These are phyloP conservation scores for Dendrolimus kikuchii DNA, from an alignment of 1,140 invertebrate species.

Conservation along the genomic window DNA sequence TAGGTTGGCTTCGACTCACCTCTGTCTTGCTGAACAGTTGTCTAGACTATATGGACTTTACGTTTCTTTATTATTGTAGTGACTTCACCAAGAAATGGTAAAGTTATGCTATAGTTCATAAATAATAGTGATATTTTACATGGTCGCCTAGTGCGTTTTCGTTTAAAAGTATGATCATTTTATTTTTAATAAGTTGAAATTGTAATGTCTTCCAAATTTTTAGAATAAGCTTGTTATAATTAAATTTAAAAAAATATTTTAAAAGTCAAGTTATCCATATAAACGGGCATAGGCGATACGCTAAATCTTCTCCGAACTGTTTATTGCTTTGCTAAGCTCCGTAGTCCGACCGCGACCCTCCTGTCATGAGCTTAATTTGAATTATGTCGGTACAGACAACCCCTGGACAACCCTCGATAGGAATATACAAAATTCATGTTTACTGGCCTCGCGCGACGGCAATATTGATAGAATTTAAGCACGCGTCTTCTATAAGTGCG, in stretches of 20 bases:
- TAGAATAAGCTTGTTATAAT: not conserved
- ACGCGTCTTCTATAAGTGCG: conserved; percentile 14
- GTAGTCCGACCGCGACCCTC: conserved; percentile 25
- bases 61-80: no score
- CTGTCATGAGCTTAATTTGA: conserved; percentile 60
- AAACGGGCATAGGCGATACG: not conserved
- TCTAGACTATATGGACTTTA: no score
- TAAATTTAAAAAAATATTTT: not conserved
- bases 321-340: not conserved
- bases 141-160: no score
- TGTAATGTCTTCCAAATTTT: not conserved
- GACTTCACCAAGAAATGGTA: no score
- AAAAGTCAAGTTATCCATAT: not conserved
- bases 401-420: conserved; percentile 21
- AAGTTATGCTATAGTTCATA: no score
- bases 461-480: conserved; percentile 19
- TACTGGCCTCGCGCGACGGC: conserved; percentile 26
- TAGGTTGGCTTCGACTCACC: no score
- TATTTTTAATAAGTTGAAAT: no score
- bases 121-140: no score
- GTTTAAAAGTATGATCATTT: no score
- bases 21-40: no score
- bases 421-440: conserved; percentile 40
- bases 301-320: not conserved
- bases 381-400: conserved; percentile 48